A percentile compares a stretch with the other conserved stretches of the same genome.
These are phyloP conservation scores for Tryphoninae sp. DNA, from an alignment of 2,888 invertebrate genomes.

Conservation along the genomic window DNA sequence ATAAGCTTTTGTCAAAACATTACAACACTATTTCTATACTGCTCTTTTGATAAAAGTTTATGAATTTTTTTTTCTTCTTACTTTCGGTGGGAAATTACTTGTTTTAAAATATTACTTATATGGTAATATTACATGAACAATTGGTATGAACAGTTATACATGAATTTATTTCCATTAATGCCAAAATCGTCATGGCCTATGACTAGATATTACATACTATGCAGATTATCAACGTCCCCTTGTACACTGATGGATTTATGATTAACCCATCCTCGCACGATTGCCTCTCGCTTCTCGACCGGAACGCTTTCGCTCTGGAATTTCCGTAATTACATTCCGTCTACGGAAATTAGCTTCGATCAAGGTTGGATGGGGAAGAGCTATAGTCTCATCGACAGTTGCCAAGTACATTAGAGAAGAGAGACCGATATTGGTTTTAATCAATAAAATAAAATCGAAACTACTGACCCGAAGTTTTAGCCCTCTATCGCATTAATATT, in stretches of 20 bases:
- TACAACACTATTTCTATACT: too few relatives aligned
- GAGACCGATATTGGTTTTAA: background rate
- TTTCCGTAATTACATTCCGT: constrained; percentile 62
- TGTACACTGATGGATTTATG: constrained; percentile 45
- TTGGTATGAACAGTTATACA: too few relatives aligned
- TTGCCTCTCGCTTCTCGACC: constrained; percentile 40
- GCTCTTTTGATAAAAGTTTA: too few relatives aligned
- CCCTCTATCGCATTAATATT: background rate
- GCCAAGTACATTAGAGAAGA: constrained; percentile 26
- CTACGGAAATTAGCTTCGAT: constrained; percentile 60
- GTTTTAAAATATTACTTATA: too few relatives aligned
- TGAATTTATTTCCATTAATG: too few relatives aligned
- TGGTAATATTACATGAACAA: too few relatives aligned
- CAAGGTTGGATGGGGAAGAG: background rate
- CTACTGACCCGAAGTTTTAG: background rate
- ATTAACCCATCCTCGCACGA: constrained; percentile 43
- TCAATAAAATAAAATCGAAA: background rate
- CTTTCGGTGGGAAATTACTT: too few relatives aligned
- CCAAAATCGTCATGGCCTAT: background rate
- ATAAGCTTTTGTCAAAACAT: too few relatives aligned
- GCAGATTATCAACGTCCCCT: constrained; percentile 20
- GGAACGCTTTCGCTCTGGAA: constrained; percentile 45
- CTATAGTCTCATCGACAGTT: constrained; percentile 38
- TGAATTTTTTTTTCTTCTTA: too few relatives aligned
- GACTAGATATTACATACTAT: background rate